Percentiles rank a stretch among this genome's conserved stretches.
phyloP scores from a whole-genome alignment of 92 coral and sea anemone species.

The Meandrina meandrites region DNA sequence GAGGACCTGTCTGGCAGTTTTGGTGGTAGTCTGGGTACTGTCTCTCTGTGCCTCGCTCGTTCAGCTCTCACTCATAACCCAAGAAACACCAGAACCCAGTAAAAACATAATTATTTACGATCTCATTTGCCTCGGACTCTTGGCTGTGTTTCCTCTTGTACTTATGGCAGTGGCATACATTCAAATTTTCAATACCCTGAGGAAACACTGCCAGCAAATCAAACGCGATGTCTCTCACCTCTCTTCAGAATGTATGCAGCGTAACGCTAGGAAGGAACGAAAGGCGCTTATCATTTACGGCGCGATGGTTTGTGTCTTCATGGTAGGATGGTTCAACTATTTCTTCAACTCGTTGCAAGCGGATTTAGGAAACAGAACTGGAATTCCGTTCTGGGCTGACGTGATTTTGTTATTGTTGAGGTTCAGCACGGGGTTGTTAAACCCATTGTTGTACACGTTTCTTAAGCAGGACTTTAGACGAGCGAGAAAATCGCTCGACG shows the following conservation, averaged over 20 bases:
- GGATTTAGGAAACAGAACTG: conserved; percentile 31
- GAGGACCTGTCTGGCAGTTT: conserved; percentile 15
- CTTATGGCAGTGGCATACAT: conserved; percentile 70
- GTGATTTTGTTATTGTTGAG: conserved; percentile 44
- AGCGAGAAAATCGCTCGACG: conserved; percentile 39
- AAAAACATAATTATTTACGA: conserved; percentile 45
- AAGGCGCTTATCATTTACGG: conserved; percentile 67
- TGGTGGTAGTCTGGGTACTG: conserved; percentile 54
- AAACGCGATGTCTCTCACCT: conserved; percentile 61
- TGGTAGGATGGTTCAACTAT: conserved; percentile 78
- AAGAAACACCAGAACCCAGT: conserved; percentile 16
- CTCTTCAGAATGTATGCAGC: conserved; percentile 34
- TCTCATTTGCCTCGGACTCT: conserved; percentile 45
- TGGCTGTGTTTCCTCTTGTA: conserved; percentile 63
- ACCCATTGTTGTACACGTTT: conserved; percentile 75
- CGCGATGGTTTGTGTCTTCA: conserved; percentile 68
- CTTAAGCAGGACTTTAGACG: conserved; percentile 76
- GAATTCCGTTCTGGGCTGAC: conserved; percentile 66
- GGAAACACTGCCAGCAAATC: conserved; percentile 58
- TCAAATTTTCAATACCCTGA: conserved; percentile 63
- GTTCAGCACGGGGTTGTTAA: conserved; percentile 69
- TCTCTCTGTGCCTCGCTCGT: conserved; percentile 57
- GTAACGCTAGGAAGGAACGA: conserved; percentile 67
- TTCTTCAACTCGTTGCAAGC: conserved; percentile 60
- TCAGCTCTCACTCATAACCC: conserved; percentile 61